These are phyloP conservation scores for Sinodicranocentrus sp. DNA, from an alignment of 2,888 invertebrate genomes.

Conservation along the genomic window DNA sequence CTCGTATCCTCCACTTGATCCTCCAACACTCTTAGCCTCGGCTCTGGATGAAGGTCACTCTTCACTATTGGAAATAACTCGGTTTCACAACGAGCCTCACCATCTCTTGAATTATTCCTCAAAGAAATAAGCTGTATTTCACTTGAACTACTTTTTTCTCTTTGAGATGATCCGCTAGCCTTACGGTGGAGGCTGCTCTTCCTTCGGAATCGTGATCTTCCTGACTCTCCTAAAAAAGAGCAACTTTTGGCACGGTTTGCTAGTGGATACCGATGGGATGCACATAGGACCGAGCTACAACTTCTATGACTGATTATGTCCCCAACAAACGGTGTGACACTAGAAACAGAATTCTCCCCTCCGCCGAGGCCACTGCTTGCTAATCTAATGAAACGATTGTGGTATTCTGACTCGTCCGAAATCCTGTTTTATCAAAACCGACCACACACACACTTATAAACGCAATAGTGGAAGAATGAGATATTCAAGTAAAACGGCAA, in stretches of 20 bases:
- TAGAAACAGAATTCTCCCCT: too few species aligned
- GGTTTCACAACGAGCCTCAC: not conserved
- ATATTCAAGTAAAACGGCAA: not conserved
- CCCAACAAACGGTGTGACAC: not conserved
- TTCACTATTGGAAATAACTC: not conserved
- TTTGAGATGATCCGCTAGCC: not conserved
- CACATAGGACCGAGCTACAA: constrained; percentile 20
- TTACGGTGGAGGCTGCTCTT: constrained; percentile 18
- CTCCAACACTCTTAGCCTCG: not conserved
- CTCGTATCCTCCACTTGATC: not conserved
- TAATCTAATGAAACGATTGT: not conserved
- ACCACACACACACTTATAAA: too few species aligned
- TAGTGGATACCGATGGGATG: not conserved
- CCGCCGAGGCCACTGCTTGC: not conserved
- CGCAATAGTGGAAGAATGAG: too few species aligned
- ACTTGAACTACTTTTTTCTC: constrained; percentile 1
- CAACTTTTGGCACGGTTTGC: constrained; percentile 28
- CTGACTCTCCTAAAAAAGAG: constrained; percentile 23
- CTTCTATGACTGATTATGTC: constrained; percentile 33
- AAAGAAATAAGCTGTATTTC: not conserved
- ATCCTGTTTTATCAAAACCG: too few species aligned
- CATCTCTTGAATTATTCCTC: constrained; percentile 1
- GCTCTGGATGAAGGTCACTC: constrained; percentile 16
- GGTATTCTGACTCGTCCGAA: too few species aligned
- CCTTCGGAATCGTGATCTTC: constrained; percentile 30